Evolutionary conservation across 2,797 vertebrate species (phyloP).

Genomic region (Enteromius fasciolatus): DNA sequence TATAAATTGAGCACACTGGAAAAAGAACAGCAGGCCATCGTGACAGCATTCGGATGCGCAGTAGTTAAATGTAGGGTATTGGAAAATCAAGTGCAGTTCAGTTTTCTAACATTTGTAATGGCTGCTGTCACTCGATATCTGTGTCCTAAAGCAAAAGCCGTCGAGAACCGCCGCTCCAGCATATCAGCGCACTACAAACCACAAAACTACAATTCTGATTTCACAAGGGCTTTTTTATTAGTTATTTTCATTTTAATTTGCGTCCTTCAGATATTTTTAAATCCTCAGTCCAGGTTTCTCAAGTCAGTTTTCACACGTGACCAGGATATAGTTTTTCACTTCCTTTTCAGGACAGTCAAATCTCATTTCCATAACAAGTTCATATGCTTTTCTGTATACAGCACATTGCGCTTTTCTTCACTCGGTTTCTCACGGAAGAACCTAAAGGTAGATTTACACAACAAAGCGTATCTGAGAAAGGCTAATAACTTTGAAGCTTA

Average conservation of each 20-base stretch:
- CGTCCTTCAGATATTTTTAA: not conserved
- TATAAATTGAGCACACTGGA: not conserved
- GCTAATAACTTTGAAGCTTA: slow-evolving; percentile 23
- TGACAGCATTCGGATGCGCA: no score
- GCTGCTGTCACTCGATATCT: not conserved
- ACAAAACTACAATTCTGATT: not conserved
- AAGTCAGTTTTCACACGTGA: not conserved
- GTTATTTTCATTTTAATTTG: not conserved
- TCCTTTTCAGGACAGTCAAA: not conserved
- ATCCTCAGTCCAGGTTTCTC: not conserved
- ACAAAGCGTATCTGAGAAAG: not conserved
- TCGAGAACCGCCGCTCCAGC: not conserved
- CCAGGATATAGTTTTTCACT: not conserved
- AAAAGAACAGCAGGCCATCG: not conserved
- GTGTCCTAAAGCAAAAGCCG: not conserved
- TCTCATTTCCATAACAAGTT: not conserved
- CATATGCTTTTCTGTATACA: not conserved
- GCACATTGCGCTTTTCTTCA: not conserved
- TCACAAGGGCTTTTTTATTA: not conserved
- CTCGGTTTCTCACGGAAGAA: slow-evolving; percentile 9
- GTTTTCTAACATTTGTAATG: not conserved
- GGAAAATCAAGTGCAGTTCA: not conserved
- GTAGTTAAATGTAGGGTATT: not conserved
- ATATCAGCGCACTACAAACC: not conserved
- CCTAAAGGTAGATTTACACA: slow-evolving; percentile 16